Base-by-base conservation (phyloP, 2,888 invertebrate species). In the Gymnosoma rotundatum region DNA sequence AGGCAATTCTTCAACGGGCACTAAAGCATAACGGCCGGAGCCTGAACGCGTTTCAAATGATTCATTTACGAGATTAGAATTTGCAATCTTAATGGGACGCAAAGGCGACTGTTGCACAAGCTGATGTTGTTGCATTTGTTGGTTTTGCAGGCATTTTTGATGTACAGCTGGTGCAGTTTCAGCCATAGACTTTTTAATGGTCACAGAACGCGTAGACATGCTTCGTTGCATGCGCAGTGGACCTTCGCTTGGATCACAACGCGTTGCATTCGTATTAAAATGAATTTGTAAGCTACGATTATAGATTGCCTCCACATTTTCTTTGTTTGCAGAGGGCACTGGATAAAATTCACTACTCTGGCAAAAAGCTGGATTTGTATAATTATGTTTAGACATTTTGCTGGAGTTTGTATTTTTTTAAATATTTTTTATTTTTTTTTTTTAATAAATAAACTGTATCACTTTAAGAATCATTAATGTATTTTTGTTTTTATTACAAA, bases 351-450 rank as follows among this genome's bases (percentile, higher is more conserved):
- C 96, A 90, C 96, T 96, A 92, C 96, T 95, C 38, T 95, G 94
- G 90, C 96, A 96, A 90, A 96, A 96, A 0, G 96, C 96, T 73
- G 96, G 96, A 90, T 96, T 96, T 8, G 95, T 95, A 88, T 96
- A 96, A 88, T 95, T 92, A 81, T 92, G 92, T 74, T 90, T 89
- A 32, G 92, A 92, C 92, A 92, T 92, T 45, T 32, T 74, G 14
- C 42, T 32, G 7, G 16, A 4, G 2, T 20, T 64, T 56, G 42
- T 50, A 9, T 32, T 25, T 60, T 18, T 32, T 60, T 45, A 1
- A 58, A 25, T 32, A 25, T 25, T 25, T 25, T 25, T 2, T 25
- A 25, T 25, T 2, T 25, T n/a, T 3, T 12, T n/a, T 52, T 32
- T 5, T 42, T 42, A 58, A 20, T 64, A 12, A 42, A 16, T 48